Conservation (phyloP, 2,113 vertebrate species). For the Microtus ochrogaster region DNA sequence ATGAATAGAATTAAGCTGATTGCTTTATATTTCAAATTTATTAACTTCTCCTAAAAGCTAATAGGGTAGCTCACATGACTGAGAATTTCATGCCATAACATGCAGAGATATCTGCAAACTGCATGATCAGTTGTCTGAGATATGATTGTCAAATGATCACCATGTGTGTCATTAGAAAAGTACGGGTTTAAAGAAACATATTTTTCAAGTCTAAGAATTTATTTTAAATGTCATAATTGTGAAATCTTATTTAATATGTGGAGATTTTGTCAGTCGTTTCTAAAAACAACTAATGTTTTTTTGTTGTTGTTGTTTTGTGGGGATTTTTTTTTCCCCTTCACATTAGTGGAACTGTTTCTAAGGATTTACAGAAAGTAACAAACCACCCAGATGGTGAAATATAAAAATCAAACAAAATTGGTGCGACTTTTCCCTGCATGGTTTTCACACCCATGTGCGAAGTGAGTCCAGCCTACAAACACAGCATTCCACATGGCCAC, state of each 20-base stretch:
- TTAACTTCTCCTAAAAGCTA: slow-evolving; percentile 30
- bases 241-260: neutral
- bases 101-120: neutral
- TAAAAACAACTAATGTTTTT: slow-evolving; percentile 46
- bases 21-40: slow-evolving; percentile 14
- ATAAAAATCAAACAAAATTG: slow-evolving; percentile 63
- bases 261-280: neutral
- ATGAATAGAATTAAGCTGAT: neutral
- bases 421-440: slow-evolving; percentile 50
- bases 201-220: slow-evolving; percentile 47
- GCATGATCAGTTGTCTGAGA: neutral
- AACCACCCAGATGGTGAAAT: slow-evolving; percentile 72
- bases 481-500: slow-evolving; percentile 23
- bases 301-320: neutral
- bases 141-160: neutral
- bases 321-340: neutral
- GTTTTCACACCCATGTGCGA: slow-evolving; percentile 66
- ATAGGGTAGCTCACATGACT: neutral
- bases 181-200: neutral
- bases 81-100: neutral
- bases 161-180: neutral
- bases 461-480: slow-evolving; percentile 71
- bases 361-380: slow-evolving; percentile 68
- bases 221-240: slow-evolving; percentile 13
- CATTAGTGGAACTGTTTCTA: slow-evolving; percentile 41